phyloP scores from a whole-genome alignment of 2,113 vertebrate species.

The Phyllopteryx taeniolatus region DNA sequence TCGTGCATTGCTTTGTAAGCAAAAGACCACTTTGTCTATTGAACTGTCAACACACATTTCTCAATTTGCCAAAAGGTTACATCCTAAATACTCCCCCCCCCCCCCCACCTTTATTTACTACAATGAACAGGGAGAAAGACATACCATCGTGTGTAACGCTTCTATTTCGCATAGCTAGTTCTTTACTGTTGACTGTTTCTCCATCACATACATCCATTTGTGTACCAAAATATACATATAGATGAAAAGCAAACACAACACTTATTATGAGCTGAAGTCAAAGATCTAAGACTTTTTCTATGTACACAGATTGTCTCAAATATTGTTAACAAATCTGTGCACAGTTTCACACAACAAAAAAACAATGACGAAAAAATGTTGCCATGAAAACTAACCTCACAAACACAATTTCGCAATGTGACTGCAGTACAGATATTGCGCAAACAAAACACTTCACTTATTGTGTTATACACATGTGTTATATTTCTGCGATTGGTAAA shows the following conservation, averaged over 20 bases:
- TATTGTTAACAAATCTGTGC: no score
- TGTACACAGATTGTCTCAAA: no score
- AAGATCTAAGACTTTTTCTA: no score
- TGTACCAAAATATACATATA: background rate
- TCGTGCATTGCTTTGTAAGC: constrained; percentile 15
- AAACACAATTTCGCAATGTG: background rate
- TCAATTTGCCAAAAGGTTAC: constrained; percentile 19
- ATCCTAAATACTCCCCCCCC: background rate
- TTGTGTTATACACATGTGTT: background rate
- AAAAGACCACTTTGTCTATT: constrained; percentile 32
- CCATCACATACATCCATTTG: background rate
- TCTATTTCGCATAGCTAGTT: background rate
- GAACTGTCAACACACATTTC: constrained; percentile 19
- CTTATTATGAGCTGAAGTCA: no score
- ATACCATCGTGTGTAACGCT: background rate
- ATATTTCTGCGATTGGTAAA: background rate
- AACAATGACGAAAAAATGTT: background rate
- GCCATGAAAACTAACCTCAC: background rate
- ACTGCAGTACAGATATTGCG: background rate
- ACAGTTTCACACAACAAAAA: background rate
- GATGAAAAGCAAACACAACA: no score
- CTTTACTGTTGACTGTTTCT: background rate
- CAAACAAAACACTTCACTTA: background rate
- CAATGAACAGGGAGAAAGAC: background rate
- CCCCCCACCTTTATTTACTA: background rate